Evolutionary conservation across 1,140 invertebrate species (phyloP), one percentile per base, ranked within the genome.

Genomic region (Apolygus lucorum): DNA sequence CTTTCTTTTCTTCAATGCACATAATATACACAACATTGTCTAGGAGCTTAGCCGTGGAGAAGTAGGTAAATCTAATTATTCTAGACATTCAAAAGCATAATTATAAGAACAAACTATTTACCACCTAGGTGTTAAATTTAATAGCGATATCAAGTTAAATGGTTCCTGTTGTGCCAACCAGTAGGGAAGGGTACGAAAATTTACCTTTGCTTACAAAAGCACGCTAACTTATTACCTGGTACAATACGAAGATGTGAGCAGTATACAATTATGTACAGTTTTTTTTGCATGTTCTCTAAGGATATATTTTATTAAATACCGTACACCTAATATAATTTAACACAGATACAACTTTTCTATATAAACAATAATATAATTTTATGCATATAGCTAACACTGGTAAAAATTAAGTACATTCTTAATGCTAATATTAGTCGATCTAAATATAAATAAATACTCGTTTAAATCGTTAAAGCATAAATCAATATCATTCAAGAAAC

Each of bases 291-390:
- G 8, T 21, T 59, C 22, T 59, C 11, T 59, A 24, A 59, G 54
- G 22, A 59, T 59, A 59, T 59, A 13, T 8, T 59, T 17, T 59
- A 59, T 59, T 64, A 69, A 69, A 69, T 62, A 69, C 68, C 68
- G 52, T 69, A 64, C 68, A 69, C 59, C 68, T 69, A 69, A 64
- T 63, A 69, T 63, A 69, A 69, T 69, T 69, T 64, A 69, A 69
- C 68, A 69, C 68, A 69, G 68, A 69, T 69, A 69, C 68, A 69
- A 42, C 42, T 28, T 69, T 59, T 27, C 54, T 59, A 59, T 69
- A 63, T 69, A 34, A 69, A 63, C 68, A 69, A 54, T 63, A 49
- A 54, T 52, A 68, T 68, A 64, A 28, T 25, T 62, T 59, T 68
- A 28, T 28, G 54, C 26, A 49, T 68, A 68, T 29, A 62, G 52